Evolutionary conservation across 2,888 invertebrate genomes (phyloP).

Genomic region (Yponomeuta evonymella): DNA sequence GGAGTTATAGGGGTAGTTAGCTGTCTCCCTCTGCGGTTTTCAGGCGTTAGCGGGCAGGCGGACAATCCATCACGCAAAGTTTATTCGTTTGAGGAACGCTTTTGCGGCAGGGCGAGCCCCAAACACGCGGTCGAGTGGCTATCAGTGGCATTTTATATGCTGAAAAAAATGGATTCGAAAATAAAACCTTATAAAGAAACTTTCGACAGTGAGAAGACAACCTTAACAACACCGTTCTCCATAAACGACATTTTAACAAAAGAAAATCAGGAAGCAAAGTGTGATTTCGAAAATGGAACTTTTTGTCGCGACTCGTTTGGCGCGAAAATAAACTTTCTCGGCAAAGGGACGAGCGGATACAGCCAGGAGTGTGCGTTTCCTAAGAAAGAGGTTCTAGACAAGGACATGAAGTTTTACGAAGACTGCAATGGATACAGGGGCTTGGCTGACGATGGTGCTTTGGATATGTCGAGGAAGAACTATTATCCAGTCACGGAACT

Average conservation of each 20-base stretch:
- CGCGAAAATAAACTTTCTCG: slow-evolving; percentile 56
- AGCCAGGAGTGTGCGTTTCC: slow-evolving; percentile 42
- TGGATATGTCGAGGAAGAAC: slow-evolving; percentile 71
- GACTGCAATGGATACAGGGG: slow-evolving; percentile 57
- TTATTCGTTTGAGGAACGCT: slow-evolving; percentile 73
- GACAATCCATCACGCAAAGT: slow-evolving; percentile 67
- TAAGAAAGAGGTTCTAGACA: slow-evolving; percentile 58
- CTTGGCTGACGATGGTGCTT: slow-evolving; percentile 57
- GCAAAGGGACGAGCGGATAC: slow-evolving; percentile 38
- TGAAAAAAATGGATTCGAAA: slow-evolving; percentile 62
- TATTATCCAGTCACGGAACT: slow-evolving; percentile 64
- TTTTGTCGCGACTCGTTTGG: slow-evolving; percentile 52
- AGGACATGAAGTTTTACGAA: slow-evolving; percentile 61
- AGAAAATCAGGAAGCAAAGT: slow-evolving; percentile 60
- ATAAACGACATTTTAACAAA: slow-evolving; percentile 84
- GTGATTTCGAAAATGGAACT: slow-evolving; percentile 62
- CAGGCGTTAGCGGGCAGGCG: slow-evolving; percentile 60
- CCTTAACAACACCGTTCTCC: slow-evolving; percentile 80
- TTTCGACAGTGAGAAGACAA: slow-evolving; percentile 62
- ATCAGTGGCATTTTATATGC: slow-evolving; percentile 34
- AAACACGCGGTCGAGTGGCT: slow-evolving; percentile 41
- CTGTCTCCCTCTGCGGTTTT: slow-evolving; percentile 62
- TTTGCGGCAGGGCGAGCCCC: slow-evolving; percentile 58
- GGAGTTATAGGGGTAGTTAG: slow-evolving; percentile 20
- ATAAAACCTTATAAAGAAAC: slow-evolving; percentile 55